A percentile compares a stretch with the other conserved stretches of the same genome.
phyloP scores from a whole-genome alignment of 92 coral and sea anemone species.

The Phymanthus crucifer region DNA sequence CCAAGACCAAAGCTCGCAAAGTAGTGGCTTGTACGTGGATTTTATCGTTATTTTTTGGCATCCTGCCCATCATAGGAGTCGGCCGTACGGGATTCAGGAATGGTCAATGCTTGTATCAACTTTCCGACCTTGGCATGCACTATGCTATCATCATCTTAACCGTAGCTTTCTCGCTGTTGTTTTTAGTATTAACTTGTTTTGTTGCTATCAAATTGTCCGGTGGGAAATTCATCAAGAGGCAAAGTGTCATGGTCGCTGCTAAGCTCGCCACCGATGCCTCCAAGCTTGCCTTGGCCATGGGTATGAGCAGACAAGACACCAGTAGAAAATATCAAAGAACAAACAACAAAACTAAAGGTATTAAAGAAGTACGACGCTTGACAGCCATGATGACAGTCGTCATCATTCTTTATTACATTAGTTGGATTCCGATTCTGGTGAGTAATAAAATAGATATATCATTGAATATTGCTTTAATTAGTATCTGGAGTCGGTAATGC shows the following conservation, averaged over 20 bases:
- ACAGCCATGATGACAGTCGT: slow-evolving; percentile 74
- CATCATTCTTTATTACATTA: slow-evolving; percentile 62
- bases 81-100: slow-evolving; percentile 73
- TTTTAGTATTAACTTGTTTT: slow-evolving; percentile 54
- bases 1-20: slow-evolving; percentile 53
- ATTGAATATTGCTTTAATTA: neutral
- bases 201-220: slow-evolving; percentile 63
- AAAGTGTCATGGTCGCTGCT: slow-evolving; percentile 40
- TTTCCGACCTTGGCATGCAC: slow-evolving; percentile 56
- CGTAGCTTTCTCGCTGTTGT: slow-evolving; percentile 52
- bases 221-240: slow-evolving; percentile 61
- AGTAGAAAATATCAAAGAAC: neutral
- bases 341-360: slow-evolving; percentile 40
- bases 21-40: slow-evolving; percentile 61
- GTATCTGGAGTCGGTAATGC: no score
- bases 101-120: slow-evolving; percentile 64
- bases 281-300: slow-evolving; percentile 49
- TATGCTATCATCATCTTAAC: slow-evolving; percentile 53
- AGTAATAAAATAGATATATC: slow-evolving; percentile 31
- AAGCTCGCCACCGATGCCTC: slow-evolving; percentile 29
- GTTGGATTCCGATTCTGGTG: slow-evolving; percentile 84
- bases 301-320: slow-evolving; percentile 6
- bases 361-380: slow-evolving; percentile 59
- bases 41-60: slow-evolving; percentile 47
- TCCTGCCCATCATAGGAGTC: slow-evolving; percentile 69